These are phyloP conservation scores for Argyrosomus japonicus DNA, from an alignment of 2,113 vertebrate genomes.

Conservation along the genomic window DNA sequence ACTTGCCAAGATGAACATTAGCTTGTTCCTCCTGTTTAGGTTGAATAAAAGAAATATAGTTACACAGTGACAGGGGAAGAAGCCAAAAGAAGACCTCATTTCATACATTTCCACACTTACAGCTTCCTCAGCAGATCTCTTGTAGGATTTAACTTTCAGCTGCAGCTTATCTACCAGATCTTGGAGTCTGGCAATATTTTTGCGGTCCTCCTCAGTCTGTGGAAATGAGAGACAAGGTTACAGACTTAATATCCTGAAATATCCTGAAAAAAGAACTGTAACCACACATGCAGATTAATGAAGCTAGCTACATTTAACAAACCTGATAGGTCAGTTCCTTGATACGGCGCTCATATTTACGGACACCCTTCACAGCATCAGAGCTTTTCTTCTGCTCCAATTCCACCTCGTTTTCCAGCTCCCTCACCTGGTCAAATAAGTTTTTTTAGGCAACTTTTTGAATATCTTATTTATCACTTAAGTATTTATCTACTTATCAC, in stretches of 20 bases:
- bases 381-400: conserved; percentile 81
- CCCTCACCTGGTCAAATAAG: conserved; percentile 75
- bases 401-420: conserved; percentile 85
- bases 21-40: conserved; percentile 83
- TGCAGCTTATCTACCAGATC: conserved; percentile 92
- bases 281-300: background rate
- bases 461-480: background rate
- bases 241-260: background rate
- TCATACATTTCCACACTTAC: conserved; percentile 73
- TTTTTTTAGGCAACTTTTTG: background rate
- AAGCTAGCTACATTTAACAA: background rate
- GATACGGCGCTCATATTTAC: conserved; percentile 85
- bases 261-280: background rate
- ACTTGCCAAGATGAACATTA: conserved; percentile 83
- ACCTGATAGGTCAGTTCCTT: conserved; percentile 87
- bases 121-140: conserved; percentile 88
- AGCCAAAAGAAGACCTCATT: background rate
- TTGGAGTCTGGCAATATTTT: conserved; percentile 88
- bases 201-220: conserved; percentile 91
- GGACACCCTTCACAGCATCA: conserved; percentile 83
- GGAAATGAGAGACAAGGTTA: conserved; percentile 5
- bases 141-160: conserved; percentile 92
- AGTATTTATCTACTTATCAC: no score
- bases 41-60: background rate
- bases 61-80: background rate